A percentile compares a stretch with the other conserved stretches of the same genome.
phyloP scores from a whole-genome alignment of 2,888 invertebrate genomes.

The Megaustenia siamemsis region DNA sequence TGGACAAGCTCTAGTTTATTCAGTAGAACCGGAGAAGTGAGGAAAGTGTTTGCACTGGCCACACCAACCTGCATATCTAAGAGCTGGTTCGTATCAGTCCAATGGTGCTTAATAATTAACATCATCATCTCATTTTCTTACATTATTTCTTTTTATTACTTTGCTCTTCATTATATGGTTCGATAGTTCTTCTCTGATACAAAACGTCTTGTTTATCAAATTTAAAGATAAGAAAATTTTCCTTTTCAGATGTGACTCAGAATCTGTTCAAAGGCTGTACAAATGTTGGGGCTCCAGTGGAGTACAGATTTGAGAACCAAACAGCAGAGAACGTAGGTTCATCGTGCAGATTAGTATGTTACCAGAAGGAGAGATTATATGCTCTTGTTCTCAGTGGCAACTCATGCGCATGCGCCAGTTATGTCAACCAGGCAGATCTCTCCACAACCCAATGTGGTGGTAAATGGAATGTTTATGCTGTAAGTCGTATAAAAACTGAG shows the following conservation, averaged over 20 bases:
- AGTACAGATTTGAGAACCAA: neutral
- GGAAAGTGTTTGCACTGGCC: too few species aligned
- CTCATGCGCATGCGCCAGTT: slow-evolving; percentile 59
- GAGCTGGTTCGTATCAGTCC: too few species aligned
- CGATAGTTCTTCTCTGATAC: too few species aligned
- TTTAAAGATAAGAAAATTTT: neutral
- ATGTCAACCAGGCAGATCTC: slow-evolving; percentile 2
- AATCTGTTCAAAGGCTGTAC: slow-evolving; percentile 21
- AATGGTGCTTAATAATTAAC: too few species aligned
- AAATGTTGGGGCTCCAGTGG: neutral
- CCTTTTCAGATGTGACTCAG: slow-evolving; percentile 21
- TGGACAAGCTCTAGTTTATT: too few species aligned
- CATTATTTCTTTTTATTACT: too few species aligned
- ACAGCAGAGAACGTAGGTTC: slow-evolving; percentile 14
- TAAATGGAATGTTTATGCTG: slow-evolving; percentile 63
- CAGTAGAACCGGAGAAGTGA: too few species aligned
- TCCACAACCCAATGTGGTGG: slow-evolving; percentile 42
- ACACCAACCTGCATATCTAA: too few species aligned
- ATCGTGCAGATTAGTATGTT: slow-evolving; percentile 61
- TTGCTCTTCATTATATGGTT: too few species aligned
- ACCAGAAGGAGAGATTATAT: slow-evolving; percentile 44
- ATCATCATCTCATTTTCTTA: too few species aligned
- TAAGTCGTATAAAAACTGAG: slow-evolving; percentile 55
- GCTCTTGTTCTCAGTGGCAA: slow-evolving; percentile 55
- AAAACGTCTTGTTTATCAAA: too few species aligned